Conservation (phyloP, 2,797 vertebrate species). For the Paramormyrops hopkinsi region DNA sequence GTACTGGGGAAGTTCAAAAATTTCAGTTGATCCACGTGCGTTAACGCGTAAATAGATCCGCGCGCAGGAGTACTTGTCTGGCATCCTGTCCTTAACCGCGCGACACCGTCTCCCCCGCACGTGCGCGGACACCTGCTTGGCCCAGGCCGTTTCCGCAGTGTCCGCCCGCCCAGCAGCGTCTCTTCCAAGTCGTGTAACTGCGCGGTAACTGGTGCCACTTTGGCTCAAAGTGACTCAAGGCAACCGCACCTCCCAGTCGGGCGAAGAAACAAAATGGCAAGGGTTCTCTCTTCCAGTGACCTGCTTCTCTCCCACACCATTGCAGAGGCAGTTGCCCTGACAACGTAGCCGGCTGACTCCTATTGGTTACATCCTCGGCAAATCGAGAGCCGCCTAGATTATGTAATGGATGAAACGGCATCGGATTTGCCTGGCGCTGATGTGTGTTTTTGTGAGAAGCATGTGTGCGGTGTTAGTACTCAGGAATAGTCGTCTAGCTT, state of each 20-base stretch:
- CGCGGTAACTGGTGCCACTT: slow-evolving; percentile 29
- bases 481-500: neutral
- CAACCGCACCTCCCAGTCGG: neutral
- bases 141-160: slow-evolving; percentile 47
- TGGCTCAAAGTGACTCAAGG: slow-evolving; percentile 28
- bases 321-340: slow-evolving; percentile 50
- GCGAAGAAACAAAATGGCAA: slow-evolving; percentile 41
- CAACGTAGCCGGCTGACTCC: slow-evolving; percentile 37
- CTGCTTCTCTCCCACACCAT: slow-evolving; percentile 26
- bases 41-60: neutral
- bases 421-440: slow-evolving; percentile 26
- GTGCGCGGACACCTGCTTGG: slow-evolving; percentile 42
- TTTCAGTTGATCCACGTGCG: slow-evolving; percentile 7
- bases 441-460: slow-evolving; percentile 24
- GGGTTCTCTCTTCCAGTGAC: slow-evolving; percentile 24
- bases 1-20: neutral
- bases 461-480: slow-evolving; percentile 6
- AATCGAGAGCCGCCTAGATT: slow-evolving; percentile 39
- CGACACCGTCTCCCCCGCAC: slow-evolving; percentile 33
- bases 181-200: slow-evolving; percentile 28
- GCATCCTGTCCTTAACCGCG: slow-evolving; percentile 15
- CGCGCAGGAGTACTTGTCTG: slow-evolving; percentile 8
- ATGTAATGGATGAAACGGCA: slow-evolving; percentile 51
- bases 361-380: slow-evolving; percentile 35
- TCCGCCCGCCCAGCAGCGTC: slow-evolving; percentile 24